phyloP scores from a whole-genome alignment of 1,140 invertebrate species.

The Doryteuthis pealeii region DNA sequence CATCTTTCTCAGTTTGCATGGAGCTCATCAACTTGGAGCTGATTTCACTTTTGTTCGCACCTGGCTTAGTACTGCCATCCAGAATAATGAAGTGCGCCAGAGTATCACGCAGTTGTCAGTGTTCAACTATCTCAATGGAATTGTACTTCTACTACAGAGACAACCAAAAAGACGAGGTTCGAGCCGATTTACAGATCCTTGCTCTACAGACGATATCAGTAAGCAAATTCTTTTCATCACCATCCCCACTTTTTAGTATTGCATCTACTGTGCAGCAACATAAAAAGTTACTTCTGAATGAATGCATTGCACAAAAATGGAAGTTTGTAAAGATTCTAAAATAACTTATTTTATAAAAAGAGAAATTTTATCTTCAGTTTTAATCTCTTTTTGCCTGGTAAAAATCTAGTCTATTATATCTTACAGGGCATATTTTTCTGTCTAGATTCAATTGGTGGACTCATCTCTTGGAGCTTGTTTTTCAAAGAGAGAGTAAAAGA shows the following conservation, averaged over 20 bases:
- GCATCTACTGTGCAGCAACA: too few relatives aligned
- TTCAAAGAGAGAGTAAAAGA: too few relatives aligned
- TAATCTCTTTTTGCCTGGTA: too few relatives aligned
- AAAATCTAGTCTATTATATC: too few relatives aligned
- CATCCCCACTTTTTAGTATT: not conserved
- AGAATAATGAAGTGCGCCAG: conserved; percentile 43
- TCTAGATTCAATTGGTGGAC: too few relatives aligned
- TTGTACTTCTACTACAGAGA: conserved; percentile 48
- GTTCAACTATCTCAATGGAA: conserved; percentile 48
- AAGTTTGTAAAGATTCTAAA: too few relatives aligned
- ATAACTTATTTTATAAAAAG: too few relatives aligned
- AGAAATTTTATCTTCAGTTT: too few relatives aligned
- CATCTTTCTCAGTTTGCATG: conserved; percentile 45
- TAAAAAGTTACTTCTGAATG: too few relatives aligned
- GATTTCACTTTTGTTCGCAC: conserved; percentile 45
- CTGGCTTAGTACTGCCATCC: conserved; percentile 40
- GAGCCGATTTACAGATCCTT: conserved; percentile 36
- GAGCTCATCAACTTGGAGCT: conserved; percentile 51
- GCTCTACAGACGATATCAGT: conserved; percentile 42
- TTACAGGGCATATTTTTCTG: too few relatives aligned
- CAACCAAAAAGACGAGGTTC: conserved; percentile 40
- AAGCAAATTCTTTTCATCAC: conserved; percentile 15
- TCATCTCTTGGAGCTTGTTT: too few relatives aligned
- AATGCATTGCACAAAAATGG: too few relatives aligned
- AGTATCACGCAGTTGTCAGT: conserved; percentile 46